These are phyloP conservation scores for Drosophila lini DNA, from an alignment of 1,140 invertebrate genomes.

Conservation along the genomic window DNA sequence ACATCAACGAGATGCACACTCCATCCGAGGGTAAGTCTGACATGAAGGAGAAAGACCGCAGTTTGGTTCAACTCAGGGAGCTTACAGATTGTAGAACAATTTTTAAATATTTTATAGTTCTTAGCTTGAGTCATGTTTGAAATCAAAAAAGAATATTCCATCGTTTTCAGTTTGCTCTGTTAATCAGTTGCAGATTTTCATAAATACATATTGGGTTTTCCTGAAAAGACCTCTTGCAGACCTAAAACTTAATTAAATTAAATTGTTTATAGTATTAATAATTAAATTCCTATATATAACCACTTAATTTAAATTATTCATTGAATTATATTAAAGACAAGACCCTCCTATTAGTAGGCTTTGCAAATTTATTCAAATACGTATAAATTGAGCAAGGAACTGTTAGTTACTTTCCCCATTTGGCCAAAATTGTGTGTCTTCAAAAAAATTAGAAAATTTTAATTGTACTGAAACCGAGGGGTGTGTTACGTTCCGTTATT, in stretches of 20 bases:
- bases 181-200: too few species aligned
- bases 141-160: too few species aligned
- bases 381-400: neutral
- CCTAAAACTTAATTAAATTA: too few species aligned
- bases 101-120: neutral
- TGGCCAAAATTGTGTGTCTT: constrained; percentile 21
- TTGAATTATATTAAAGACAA: too few species aligned
- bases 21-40: constrained; percentile 47
- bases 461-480: neutral
- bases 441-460: constrained; percentile 17
- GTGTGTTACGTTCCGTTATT: constrained; percentile 14
- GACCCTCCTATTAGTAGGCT: neutral
- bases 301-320: too few species aligned
- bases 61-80: neutral
- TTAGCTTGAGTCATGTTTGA: neutral
- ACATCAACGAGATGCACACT: constrained; percentile 52
- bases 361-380: constrained; percentile 13
- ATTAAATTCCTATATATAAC: too few species aligned
- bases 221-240: too few species aligned
- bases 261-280: too few species aligned
- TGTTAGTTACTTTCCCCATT: constrained; percentile 15
- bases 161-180: too few species aligned
- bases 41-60: neutral
- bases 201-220: too few species aligned
- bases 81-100: neutral